Percentiles rank a stretch among this genome's conserved stretches.
Conservation (phyloP, 1,140 invertebrate genomes). For the Macrocentrus cingulum region DNA sequence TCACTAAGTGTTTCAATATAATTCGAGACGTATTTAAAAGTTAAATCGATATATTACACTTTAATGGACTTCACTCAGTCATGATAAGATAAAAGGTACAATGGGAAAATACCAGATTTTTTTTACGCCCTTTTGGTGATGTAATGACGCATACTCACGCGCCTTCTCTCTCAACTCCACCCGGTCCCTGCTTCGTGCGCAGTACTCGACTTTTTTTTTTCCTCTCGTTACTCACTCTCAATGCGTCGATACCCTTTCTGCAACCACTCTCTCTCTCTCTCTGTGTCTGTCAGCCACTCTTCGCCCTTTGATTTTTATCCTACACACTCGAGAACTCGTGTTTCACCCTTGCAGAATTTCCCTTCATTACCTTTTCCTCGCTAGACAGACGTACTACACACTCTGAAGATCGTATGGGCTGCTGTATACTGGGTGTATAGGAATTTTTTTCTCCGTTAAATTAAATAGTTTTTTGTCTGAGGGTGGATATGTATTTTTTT, state of each 20-base stretch:
- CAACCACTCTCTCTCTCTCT: neutral
- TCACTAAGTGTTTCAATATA: neutral
- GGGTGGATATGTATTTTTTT: too few species aligned
- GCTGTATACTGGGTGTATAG: too few species aligned
- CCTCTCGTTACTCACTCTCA: constrained; percentile 9
- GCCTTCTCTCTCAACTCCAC: neutral
- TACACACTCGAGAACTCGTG: constrained; percentile 5
- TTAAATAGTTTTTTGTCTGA: too few species aligned
- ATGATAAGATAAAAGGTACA: neutral
- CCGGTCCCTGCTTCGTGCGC: neutral
- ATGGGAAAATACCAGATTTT: constrained; percentile 1
- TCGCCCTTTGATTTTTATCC: constrained; percentile 5
- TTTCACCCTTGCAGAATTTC: constrained; percentile 12
- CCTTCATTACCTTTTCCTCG: constrained; percentile 4
- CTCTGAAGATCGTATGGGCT: too few species aligned
- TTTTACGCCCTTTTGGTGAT: constrained; percentile 16
- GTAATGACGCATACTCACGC: constrained; percentile 12
- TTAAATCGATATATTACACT: neutral
- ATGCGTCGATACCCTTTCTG: constrained; percentile 7
- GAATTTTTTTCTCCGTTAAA: too few species aligned
- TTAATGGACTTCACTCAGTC: neutral
- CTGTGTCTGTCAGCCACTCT: neutral
- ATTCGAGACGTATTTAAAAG: constrained; percentile 12
- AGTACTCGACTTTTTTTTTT: neutral
- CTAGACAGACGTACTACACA: neutral